Conservation (phyloP, 2,113 vertebrate genomes). For the Himantopus leucocephalus region DNA sequence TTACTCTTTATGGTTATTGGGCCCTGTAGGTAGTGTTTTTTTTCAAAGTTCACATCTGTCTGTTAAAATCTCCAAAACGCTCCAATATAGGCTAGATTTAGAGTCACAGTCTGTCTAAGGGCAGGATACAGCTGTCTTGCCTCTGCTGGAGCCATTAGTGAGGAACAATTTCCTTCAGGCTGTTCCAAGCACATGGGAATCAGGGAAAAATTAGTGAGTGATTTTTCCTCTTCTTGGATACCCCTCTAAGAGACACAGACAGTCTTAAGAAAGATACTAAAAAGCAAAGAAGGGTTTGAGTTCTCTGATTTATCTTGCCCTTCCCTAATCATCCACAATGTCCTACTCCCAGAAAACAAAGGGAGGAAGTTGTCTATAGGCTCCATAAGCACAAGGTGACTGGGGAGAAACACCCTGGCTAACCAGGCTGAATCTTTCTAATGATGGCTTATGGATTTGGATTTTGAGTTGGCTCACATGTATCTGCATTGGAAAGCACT, state of each 20-base stretch:
- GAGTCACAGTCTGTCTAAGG: background rate
- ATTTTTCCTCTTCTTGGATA: background rate
- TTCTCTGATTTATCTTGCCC: background rate
- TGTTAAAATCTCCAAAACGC: background rate
- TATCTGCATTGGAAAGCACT: background rate
- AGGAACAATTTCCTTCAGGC: background rate
- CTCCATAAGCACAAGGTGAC: background rate
- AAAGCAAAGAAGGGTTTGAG: background rate
- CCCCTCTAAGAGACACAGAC: background rate
- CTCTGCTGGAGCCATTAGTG: background rate
- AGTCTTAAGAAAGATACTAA: background rate
- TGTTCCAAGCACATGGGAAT: background rate
- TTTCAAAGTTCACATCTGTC: background rate
- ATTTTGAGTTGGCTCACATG: background rate
- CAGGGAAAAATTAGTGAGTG: background rate
- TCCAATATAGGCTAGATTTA: background rate
- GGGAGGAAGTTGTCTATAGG: background rate
- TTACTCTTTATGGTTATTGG: background rate
- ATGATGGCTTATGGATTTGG: accelerated
- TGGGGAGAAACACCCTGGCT: background rate
- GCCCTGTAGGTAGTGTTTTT: background rate
- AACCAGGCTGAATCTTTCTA: background rate
- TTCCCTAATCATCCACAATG: background rate
- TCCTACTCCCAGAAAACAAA: background rate
- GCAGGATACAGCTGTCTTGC: background rate